Evolutionary conservation across 2,888 invertebrate genomes (phyloP), one percentile per base, ranked within the genome.

Genomic region (Volucella inanis): DNA sequence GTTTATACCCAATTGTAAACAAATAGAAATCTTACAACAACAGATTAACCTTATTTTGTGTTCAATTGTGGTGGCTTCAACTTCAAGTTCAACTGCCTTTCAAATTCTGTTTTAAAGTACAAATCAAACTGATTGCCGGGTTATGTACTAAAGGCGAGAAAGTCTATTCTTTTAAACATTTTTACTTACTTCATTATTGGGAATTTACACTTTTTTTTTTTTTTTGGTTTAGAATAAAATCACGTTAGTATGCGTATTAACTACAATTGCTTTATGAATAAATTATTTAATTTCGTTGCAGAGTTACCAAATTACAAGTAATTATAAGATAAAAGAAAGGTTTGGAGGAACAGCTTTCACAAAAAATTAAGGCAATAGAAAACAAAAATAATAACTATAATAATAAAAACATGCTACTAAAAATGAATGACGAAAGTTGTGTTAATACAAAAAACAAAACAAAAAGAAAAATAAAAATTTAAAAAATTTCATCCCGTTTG

Each of bases 221-320:
- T 62, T 70, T 77, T 78, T 78, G 70, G 70, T 70, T 78, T 71
- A 50, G 11, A 62, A 50, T 64, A 70, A 78, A 70, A 78, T 78
- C 70, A 78, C 70, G 78, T 78, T 78, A 71, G 77, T 57, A 71
- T 31, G 64, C 55, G 43, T 78, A 41, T 47, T 55, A 43, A 43
- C 43, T 54, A 67, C 14, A 54, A 14, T 31, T 54, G 18, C 54
- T 67, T 52, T 67, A 72, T 31, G 39, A 76, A 76, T 47, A 64
- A 45, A 68, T 41, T 41, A 47, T 22, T 18, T 22, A 67, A 62
- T 62, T 70, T 77, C 18, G 38, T 64, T 38, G 68, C 43, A 43
- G 57, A 64, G 57, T 71, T 62, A 41, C 57, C 49, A 15, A 79
- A 67, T 43, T 49, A 22, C 8, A 65, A 61, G 18, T 10, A 57